A percentile compares a stretch with the other conserved stretches of the same genome.
phyloP scores from a whole-genome alignment of 2,797 vertebrate species.

The Spondyliosoma cantharus region DNA sequence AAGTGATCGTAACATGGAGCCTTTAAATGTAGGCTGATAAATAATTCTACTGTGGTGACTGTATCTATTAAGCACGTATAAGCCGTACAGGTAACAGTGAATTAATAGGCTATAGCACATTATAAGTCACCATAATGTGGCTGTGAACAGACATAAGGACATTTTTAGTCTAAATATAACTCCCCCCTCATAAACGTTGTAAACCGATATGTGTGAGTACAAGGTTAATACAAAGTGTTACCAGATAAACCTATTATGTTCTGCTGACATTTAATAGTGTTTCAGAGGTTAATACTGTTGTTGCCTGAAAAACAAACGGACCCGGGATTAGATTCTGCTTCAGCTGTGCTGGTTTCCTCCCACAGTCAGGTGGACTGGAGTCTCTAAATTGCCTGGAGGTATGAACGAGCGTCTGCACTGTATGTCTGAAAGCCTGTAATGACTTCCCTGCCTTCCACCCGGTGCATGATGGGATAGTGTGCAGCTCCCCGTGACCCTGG shows the following conservation, averaged over 20 bases:
- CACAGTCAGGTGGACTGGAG: conserved; percentile 50
- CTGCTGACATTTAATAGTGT: not conserved
- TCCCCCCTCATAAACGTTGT: not conserved
- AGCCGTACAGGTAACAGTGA: too few relatives aligned
- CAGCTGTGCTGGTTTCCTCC: conserved; percentile 37
- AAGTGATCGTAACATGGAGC: too few relatives aligned
- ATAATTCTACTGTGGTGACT: not conserved
- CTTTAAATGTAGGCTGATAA: not conserved
- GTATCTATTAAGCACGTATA: too few relatives aligned
- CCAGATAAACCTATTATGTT: not conserved
- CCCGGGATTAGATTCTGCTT: conserved; percentile 26
- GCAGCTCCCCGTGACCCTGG: conserved; percentile 49
- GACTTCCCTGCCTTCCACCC: conserved; percentile 54
- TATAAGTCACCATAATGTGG: too few relatives aligned
- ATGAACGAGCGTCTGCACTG: conserved; percentile 41
- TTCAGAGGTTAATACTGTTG: conserved; percentile 1
- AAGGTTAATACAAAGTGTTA: not conserved
- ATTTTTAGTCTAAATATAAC: not conserved
- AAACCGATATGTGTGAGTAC: not conserved
- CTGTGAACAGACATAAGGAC: not conserved
- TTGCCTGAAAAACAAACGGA: conserved; percentile 30
- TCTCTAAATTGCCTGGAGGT: conserved; percentile 55
- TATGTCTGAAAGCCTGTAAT: conserved; percentile 58
- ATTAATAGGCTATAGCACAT: too few relatives aligned
- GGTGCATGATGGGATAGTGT: conserved; percentile 63